Evolutionary conservation across 1,140 invertebrate species (phyloP).

Genomic region (Drosophila tani): DNA sequence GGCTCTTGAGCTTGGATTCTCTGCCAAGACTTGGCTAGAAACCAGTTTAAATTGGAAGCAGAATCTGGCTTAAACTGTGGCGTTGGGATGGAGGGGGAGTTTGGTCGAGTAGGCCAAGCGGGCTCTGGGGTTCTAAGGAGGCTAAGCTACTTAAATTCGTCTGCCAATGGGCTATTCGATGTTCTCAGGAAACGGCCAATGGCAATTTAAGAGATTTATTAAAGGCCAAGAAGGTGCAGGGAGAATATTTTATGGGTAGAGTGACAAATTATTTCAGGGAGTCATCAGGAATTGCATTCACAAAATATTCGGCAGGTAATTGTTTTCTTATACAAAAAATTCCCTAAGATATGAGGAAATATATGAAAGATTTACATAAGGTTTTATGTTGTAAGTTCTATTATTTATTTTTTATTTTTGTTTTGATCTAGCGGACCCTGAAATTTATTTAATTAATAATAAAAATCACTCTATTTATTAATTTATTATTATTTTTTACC

Average conservation of each 20-base stretch:
- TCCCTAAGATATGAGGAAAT: neutral
- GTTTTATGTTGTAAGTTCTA: no score
- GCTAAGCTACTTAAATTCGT: slow-evolving; percentile 66
- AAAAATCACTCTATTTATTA: no score
- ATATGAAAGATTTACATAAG: no score
- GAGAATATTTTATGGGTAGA: neutral
- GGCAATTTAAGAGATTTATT: slow-evolving; percentile 26
- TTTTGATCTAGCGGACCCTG: no score
- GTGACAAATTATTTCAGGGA: neutral
- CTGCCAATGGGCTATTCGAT: slow-evolving; percentile 15
- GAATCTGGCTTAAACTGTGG: slow-evolving; percentile 48
- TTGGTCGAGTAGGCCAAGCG: neutral
- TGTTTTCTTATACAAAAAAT: neutral
- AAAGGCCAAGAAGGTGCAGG: neutral
- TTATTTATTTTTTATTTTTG: neutral
- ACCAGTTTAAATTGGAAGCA: slow-evolving; percentile 58
- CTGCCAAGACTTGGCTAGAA: slow-evolving; percentile 39
- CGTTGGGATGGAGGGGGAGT: no score
- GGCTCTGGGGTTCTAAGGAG: slow-evolving; percentile 6
- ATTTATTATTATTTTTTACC: no score
- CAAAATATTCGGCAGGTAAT: neutral
- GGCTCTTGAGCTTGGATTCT: slow-evolving; percentile 69
- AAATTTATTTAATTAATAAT: no score
- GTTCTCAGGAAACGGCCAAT: slow-evolving; percentile 21
- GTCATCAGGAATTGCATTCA: neutral